These are phyloP conservation scores for Alosa alosa DNA, from an alignment of 2,113 vertebrate species.

Conservation along the genomic window DNA sequence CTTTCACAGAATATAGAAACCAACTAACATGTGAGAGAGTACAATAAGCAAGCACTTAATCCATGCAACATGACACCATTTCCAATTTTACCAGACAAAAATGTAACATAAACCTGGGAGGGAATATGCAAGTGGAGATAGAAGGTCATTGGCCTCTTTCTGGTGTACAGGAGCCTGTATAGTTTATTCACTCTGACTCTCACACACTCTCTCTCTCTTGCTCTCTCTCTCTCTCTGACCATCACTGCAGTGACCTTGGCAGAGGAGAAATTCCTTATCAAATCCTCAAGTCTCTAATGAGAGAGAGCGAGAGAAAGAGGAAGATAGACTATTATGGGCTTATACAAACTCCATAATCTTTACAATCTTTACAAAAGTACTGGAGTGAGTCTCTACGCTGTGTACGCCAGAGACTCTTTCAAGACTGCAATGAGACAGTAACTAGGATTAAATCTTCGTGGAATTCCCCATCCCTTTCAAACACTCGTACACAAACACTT, in stretches of 20 bases:
- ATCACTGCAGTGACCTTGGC: background rate
- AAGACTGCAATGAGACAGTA: background rate
- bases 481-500: constrained; percentile 20
- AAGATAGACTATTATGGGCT: background rate
- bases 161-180: background rate
- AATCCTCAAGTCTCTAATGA: background rate
- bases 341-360: background rate
- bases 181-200: background rate
- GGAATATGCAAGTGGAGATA: background rate
- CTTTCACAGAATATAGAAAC: background rate
- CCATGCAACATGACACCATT: background rate
- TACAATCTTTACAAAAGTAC: background rate
- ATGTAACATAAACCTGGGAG: background rate
- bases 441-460: no score
- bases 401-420: background rate
- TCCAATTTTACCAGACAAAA: background rate
- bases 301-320: background rate
- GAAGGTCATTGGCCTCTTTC: background rate
- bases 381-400: background rate
- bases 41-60: background rate
- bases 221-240: background rate
- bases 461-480: background rate
- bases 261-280: background rate
- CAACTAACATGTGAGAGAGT: background rate
- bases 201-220: no score